Base-by-base conservation (phyloP, 2,797 vertebrate genomes). In the Phataginus tricuspis region DNA sequence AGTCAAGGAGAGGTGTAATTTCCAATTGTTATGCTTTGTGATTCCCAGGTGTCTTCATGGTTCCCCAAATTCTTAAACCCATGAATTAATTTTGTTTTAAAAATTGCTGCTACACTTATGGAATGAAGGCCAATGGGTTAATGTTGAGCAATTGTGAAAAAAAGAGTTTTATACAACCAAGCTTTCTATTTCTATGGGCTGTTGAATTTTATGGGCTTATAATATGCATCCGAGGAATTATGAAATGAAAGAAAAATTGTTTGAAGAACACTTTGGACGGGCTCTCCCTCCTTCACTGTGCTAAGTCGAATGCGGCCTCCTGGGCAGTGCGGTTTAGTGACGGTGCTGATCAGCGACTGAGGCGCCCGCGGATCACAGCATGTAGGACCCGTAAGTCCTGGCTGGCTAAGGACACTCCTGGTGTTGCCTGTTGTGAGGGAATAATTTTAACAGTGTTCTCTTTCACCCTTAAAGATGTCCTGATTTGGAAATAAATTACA, bases 181-280 rank as follows among this genome's bases (percentile, higher is more conserved):
- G 25, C 86, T 87, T 68, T 94, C 45, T 64, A 57, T 94, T 95
- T 96, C 94, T 90, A 87, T 49, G 80, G 77, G 51, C 51, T 83
- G 31, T 93, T 96, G 94, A 91, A 96, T 87, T 93, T 96, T 90
- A 90, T 92, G 39, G 69, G 49, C 39, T 96, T 95, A 86, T 69
- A 84, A 90, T 83, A 89, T 85, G 79, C 31, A 79, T 34, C 61
- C 37, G 82, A 79, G 45, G 66, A 87, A 93, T 95, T 96, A 88
- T 59, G 51, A 94, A 97, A 89, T 92, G 83, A 93, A 96, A 94
- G 75, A 78, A 91, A 45, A 86, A 84, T 45, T 92, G 31, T 82
- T 77, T 59, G 77, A 91, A 21, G 85, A 39, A 64, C 78, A 72
- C 63, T 84, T 90, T 23, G 64, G 45, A 68, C 5, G 66, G 37